A percentile compares a stretch with the other conserved stretches of the same genome.
Evolutionary conservation across 2,888 invertebrate genomes (phyloP).

Genomic region (Syrista parreyssii): DNA sequence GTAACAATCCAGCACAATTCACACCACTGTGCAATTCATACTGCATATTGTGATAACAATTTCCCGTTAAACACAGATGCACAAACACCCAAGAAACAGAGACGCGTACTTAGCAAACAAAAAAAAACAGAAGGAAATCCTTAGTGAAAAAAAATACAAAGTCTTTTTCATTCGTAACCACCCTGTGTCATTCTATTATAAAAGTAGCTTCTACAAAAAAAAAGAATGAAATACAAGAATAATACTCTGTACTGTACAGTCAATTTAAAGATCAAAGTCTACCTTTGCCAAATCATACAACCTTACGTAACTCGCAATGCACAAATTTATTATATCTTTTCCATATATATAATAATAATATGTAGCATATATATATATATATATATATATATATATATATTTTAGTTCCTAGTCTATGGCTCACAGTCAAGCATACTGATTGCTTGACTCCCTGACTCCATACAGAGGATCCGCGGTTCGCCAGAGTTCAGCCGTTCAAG

Average conservation of each 20-base stretch:
- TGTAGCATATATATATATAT: too few species aligned
- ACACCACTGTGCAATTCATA: not conserved
- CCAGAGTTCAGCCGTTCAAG: slow-evolving; percentile 42
- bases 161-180: not conserved
- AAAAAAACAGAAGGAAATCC: not conserved
- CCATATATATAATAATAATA: not conserved
- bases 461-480: slow-evolving; percentile 25
- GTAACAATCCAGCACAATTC: not conserved
- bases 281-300: too few species aligned
- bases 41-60: not conserved
- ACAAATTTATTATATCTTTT: too few species aligned
- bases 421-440: not conserved
- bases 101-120: not conserved
- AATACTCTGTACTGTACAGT: not conserved
- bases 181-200: not conserved
- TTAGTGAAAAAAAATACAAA: not conserved
- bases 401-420: not conserved
- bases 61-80: not conserved
- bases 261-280: too few species aligned
- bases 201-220: not conserved
- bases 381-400: not conserved
- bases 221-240: not conserved
- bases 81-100: not conserved
- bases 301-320: too few species aligned
- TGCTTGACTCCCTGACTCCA: not conserved